A percentile compares a stretch with the other conserved stretches of the same genome.
Evolutionary conservation across 2,888 invertebrate species (phyloP).

Genomic region (Tinea semifulvella): DNA sequence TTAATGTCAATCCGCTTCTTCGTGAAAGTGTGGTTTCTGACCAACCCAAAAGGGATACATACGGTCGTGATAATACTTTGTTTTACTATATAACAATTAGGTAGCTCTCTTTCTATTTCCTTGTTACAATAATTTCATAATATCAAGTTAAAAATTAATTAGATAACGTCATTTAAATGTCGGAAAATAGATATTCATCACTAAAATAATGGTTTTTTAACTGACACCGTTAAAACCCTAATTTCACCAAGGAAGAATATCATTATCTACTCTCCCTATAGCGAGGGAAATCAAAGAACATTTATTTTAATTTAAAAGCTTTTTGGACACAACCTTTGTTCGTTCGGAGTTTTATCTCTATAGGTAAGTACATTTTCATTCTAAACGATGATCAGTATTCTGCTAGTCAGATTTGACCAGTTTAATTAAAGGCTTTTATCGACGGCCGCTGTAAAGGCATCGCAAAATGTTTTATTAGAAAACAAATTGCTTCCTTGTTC

Average conservation of each 20-base stretch:
- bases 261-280: conserved; percentile 7
- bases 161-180: too few species aligned
- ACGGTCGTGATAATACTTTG: too few species aligned
- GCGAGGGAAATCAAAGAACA: conserved; percentile 21
- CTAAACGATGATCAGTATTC: conserved; percentile 21
- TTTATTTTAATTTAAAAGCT: conserved; percentile 25
- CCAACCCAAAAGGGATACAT: too few species aligned
- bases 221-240: conserved; percentile 7
- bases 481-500: conserved; percentile 20
- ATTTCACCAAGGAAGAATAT: conserved; percentile 1
- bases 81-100: too few species aligned
- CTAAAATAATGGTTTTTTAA: neutral
- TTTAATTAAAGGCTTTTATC: conserved; percentile 27
- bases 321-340: conserved; percentile 17
- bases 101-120: too few species aligned
- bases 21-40: too few species aligned
- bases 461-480: conserved; percentile 20
- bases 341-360: conserved; percentile 19
- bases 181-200: neutral
- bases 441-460: conserved; percentile 18
- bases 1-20: too few species aligned
- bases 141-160: too few species aligned
- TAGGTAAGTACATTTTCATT: conserved; percentile 25
- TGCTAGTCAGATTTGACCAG: conserved; percentile 23
- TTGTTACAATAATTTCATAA: too few species aligned